phyloP scores from a whole-genome alignment of 2,888 invertebrate species.

The Galerucella nymphaeae region DNA sequence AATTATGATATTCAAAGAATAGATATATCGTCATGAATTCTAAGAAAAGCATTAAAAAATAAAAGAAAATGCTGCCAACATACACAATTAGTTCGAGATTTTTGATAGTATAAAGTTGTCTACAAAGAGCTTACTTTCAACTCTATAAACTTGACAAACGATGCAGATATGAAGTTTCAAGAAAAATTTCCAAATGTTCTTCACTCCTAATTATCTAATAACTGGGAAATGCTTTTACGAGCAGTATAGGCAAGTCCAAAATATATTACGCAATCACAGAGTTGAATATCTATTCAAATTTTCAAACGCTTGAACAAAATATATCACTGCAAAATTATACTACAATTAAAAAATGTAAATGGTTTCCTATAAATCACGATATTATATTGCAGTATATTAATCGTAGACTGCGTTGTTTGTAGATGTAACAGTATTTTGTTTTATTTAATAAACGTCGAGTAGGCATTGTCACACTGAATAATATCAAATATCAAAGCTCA shows the following conservation, averaged over 20 bases:
- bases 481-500: background rate
- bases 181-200: too few species aligned
- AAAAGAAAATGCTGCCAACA: conserved; percentile 24
- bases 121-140: too few species aligned
- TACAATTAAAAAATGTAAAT: conserved; percentile 23
- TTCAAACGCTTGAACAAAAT: conserved; percentile 3
- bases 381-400: conserved; percentile 21
- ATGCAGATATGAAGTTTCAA: too few species aligned
- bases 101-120: conserved; percentile 2
- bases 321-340: conserved; percentile 28
- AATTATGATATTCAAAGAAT: conserved; percentile 28
- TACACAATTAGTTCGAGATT: conserved; percentile 26
- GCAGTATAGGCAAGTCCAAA: too few species aligned
- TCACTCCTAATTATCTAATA: too few species aligned
- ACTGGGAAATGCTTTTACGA: too few species aligned
- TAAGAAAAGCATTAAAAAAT: conserved; percentile 24
- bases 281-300: conserved; percentile 13
- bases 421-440: conserved; percentile 23
- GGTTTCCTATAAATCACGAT: conserved; percentile 25
- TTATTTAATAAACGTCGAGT: conserved; percentile 31
- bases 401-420: conserved; percentile 18
- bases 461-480: conserved; percentile 13
- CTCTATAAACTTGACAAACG: too few species aligned
- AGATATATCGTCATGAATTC: conserved; percentile 32
- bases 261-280: background rate